Base-by-base conservation (phyloP, 1,140 invertebrate genomes). In the Ceratosolen fusciceps region DNA sequence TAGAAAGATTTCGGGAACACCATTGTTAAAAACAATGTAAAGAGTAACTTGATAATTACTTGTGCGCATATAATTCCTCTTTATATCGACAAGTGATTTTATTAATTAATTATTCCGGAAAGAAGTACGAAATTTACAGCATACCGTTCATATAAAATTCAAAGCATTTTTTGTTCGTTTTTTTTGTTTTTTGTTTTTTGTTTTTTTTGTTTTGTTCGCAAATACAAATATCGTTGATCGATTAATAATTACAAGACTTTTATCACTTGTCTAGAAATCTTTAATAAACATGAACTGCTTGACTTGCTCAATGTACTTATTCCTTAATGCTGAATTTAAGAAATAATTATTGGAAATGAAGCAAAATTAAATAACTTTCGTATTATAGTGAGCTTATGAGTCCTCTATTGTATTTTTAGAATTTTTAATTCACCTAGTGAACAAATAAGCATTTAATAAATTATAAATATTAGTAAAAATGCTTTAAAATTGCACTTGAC, bases 311-410 rank as follows among this genome's bases (percentile, higher is more conserved):
- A 29, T 34, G 31, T 43, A 16, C 21, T 26, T 65, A 43, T 72
- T 58, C 71, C 31, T 75, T 76, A 80, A n/a, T 39, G 49, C 73
- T 39, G 34, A 76, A 76, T 72, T 76, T 76, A 76, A 70, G 74
- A 74, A 80, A 76, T 77, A 49, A 76, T 76, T 80, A 73, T 73
- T 76, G 4, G 79, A 76, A 34, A 9, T 56, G 71, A 65, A 43
- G 49, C 34, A 72, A 65, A 12, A 65, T 58, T 62, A 60, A 65
- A 31, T 9, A 71, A 60, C n/a, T 71, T 76, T 54, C 14, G 56
- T 70, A 24, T 73, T 49, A n/a, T n/a, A 34, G 77, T 76, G 7
- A 65, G 29, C 65, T 72, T 80, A 26, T 65, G 76, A 80, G 56
- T 76, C 75, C 52, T 68, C 60, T 56, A 75, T 52, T 76, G 39